A percentile compares a stretch with the other conserved stretches of the same genome.
Evolutionary conservation across 30 jellyfish, hydroid and myxozoan genomes (phyloP).

Genomic region (Clytia hemisphaerica): DNA sequence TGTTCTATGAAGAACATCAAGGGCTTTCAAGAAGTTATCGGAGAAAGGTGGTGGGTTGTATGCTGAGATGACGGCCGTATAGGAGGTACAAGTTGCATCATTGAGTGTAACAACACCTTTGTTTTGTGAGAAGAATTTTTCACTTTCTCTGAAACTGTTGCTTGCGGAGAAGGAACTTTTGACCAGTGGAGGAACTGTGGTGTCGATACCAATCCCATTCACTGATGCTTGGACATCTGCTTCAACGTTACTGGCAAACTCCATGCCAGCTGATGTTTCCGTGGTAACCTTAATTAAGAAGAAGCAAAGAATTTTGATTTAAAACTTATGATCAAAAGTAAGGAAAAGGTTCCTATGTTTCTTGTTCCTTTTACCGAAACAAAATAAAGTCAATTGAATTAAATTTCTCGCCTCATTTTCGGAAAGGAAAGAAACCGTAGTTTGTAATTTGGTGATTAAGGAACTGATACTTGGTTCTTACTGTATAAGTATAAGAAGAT

Average conservation of each 20-base stretch:
- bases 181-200: conserved; percentile 40
- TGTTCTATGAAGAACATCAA: conserved; percentile 1
- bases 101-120: conserved; percentile 8
- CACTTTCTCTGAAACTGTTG: conserved; percentile 6
- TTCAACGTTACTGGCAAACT: conserved; percentile 7
- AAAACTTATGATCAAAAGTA: no score
- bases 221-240: conserved; percentile 17
- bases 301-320: no score
- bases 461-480: no score
- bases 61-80: conserved; percentile 14
- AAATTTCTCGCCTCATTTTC: no score
- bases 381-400: no score
- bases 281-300: no score
- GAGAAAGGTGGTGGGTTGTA: conserved; percentile 38
- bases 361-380: no score
- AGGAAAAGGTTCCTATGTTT: no score
- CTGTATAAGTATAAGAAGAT: no score
- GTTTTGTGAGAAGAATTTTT: conserved; percentile 10
- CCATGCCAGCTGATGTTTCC: neutral
- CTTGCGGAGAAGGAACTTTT: conserved; percentile 14
- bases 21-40: conserved; percentile 12
- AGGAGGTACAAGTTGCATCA: conserved; percentile 18
- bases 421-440: no score
- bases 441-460: no score
- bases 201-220: conserved; percentile 30